Evolutionary conservation across 2,113 vertebrate genomes (phyloP), one percentile per base, ranked within the genome.

Genomic region (Accipiter cooperii): DNA sequence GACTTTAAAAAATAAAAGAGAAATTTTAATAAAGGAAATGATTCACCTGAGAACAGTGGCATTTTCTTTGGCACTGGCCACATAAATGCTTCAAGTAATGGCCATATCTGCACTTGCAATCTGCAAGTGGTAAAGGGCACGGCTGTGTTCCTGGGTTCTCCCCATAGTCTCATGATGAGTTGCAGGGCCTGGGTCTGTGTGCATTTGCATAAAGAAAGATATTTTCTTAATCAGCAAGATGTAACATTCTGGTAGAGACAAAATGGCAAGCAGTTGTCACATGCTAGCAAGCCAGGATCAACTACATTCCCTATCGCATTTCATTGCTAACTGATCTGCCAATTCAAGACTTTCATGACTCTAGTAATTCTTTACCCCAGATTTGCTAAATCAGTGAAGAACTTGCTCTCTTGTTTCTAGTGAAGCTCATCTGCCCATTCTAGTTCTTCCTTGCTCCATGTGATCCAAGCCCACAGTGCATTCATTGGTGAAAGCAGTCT

Each of bases 11-110:
- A 84, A 65, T 49, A 68, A 79, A 82, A 92, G 26, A 76, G 40
- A 38, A 25, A 69, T 73, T 82, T 85, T 89, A 84, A 80, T 85
- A 93, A 93, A 93, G 84, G 63, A 87, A 89, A 89, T 17, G 6
- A 85, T 83, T 95, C 57, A 66, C 18, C 75, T 89, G 93, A 76
- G 64, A 92, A 75, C 60, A 79, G 63, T 57, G 81, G 52, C 89
- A 93, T 90, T 95, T 95, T 93, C 89, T 94, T 60, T 88, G 94
- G 92, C 66, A 77, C 71, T 29, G 75, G 65, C 70, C 77, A 89
- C 84, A 91, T 52, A 84, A 79, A 77, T 65, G n/a, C 78, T 94
- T 89, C 84, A 69, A 77, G 68, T 70, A 75, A 55, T 18, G 86
- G 83, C 73, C 60, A 6, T 25, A n/a, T 82, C 60, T 86, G 19